Evolutionary conservation across 2,797 vertebrate species (phyloP).

Genomic region (Ceyx erithaca): DNA sequence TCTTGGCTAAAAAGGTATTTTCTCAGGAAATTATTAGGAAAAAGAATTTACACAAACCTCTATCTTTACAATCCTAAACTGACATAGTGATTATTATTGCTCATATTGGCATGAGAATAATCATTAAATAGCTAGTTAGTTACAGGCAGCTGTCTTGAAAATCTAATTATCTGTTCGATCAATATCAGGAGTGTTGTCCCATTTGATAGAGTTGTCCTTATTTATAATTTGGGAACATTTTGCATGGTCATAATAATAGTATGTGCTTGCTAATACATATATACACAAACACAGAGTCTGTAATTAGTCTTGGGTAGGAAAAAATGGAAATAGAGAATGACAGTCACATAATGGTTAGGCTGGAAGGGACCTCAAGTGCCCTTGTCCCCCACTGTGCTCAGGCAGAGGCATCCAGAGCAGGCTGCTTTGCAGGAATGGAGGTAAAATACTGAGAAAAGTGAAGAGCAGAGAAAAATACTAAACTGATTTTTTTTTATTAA

Average conservation of each 20-base stretch:
- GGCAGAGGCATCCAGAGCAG: neutral
- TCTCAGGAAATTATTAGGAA: slow-evolving; percentile 33
- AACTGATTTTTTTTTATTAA: neutral
- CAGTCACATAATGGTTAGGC: neutral
- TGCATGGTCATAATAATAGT: neutral
- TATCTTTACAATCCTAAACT: neutral
- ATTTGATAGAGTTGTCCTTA: neutral
- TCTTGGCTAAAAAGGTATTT: slow-evolving; percentile 37
- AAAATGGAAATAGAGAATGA: neutral
- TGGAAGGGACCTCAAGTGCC: neutral
- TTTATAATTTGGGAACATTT: neutral
- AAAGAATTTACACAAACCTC: slow-evolving; percentile 41
- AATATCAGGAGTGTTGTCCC: neutral
- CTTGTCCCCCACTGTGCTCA: neutral
- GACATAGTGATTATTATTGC: slow-evolving; percentile 6
- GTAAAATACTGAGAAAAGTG: neutral
- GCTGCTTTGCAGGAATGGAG: neutral
- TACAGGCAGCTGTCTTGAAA: slow-evolving; percentile 27
- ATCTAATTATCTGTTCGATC: slow-evolving; percentile 3
- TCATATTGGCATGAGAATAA: slow-evolving; percentile 15
- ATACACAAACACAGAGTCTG: neutral
- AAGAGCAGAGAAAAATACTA: neutral
- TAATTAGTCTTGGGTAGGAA: neutral
- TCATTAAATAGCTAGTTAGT: slow-evolving; percentile 13
- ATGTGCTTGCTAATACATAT: neutral